A percentile compares a stretch with the other conserved stretches of the same genome.
phyloP scores from a whole-genome alignment of 2,113 vertebrate genomes.

The Actinemys pallida region DNA sequence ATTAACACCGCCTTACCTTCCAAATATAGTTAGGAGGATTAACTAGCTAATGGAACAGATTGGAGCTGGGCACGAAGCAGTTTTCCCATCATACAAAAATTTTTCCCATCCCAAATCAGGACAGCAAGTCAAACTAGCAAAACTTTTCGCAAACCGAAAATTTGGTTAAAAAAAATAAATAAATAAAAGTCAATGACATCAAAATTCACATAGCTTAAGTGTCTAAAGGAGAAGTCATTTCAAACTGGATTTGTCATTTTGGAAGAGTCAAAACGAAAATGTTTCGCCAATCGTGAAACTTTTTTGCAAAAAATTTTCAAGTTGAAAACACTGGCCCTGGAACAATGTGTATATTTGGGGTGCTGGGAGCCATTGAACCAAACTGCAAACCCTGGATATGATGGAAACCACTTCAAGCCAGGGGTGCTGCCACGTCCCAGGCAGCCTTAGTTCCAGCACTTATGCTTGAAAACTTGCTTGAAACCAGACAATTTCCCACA shows the following conservation, averaged over 20 bases:
- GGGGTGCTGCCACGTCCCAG: too few species aligned
- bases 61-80: background rate
- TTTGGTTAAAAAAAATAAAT: background rate
- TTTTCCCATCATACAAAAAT: background rate
- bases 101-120: background rate
- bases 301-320: background rate
- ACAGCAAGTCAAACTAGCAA: background rate
- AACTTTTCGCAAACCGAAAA: background rate
- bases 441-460: too few species aligned
- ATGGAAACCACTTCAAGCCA: too few species aligned
- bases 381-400: too few species aligned
- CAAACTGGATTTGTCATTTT: background rate
- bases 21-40: constrained; percentile 7
- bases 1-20: background rate
- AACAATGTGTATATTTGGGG: too few species aligned
- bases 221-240: background rate
- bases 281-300: background rate
- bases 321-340: background rate
- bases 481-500: background rate
- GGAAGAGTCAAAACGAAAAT: background rate
- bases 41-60: background rate
- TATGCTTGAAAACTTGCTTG: background rate
- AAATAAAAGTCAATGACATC: background rate
- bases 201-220: background rate
- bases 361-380: too few species aligned